Percentiles rank a stretch among this genome's conserved stretches.
Evolutionary conservation across 2,888 invertebrate genomes (phyloP).

Genomic region (Merodon equestris): DNA sequence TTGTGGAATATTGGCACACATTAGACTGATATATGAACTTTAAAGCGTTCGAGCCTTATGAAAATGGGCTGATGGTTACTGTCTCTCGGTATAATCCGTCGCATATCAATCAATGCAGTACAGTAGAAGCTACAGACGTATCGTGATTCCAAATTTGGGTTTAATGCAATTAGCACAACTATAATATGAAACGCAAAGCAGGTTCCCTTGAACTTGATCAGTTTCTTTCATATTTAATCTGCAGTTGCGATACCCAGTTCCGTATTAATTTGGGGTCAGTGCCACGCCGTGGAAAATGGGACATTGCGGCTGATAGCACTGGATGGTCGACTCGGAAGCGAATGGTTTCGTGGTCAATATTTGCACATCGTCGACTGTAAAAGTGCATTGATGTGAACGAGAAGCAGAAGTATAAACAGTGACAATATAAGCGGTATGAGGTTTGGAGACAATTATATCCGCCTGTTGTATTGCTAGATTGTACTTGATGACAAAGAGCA

Average conservation of each 20-base stretch:
- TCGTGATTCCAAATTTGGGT: not conserved
- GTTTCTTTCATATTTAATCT: constrained; percentile 15
- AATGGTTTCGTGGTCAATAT: constrained; percentile 39
- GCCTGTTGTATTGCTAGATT: no score
- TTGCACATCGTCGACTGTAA: constrained; percentile 13
- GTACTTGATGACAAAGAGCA: no score
- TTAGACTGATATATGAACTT: no score
- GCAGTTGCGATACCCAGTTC: constrained; percentile 20
- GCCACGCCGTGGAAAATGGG: constrained; percentile 36
- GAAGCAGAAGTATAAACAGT: constrained; percentile 8
- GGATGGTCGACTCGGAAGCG: constrained; percentile 34
- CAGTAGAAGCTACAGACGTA: not conserved
- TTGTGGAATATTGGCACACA: no score
- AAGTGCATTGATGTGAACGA: constrained; percentile 8
- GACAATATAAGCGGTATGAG: constrained; percentile 20
- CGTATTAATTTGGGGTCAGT: constrained; percentile 33
- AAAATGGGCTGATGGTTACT: constrained; percentile 32
- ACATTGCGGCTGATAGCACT: constrained; percentile 31
- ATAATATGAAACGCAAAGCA: no score
- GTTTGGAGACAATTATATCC: not conserved
- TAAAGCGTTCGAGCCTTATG: not conserved
- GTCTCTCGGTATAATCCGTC: constrained; percentile 20
- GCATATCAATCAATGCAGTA: constrained; percentile 30
- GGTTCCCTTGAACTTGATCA: constrained; percentile 59
- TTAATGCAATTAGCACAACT: constrained; percentile 21